phyloP scores from a whole-genome alignment of 1,140 invertebrate species.

The Daktulosphaira vitifoliae region DNA sequence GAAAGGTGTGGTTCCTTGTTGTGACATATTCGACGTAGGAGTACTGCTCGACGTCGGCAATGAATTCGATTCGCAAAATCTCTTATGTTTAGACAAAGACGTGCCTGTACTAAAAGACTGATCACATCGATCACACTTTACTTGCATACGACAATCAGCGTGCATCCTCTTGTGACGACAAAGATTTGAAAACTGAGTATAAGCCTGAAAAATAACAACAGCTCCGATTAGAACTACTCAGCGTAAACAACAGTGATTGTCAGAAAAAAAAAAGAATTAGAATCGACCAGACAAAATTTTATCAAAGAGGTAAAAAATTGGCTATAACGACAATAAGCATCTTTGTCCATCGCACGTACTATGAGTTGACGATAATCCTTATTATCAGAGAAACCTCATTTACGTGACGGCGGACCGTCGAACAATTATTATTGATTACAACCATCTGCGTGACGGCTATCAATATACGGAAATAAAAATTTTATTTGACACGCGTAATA shows the following conservation, averaged over 20 bases:
- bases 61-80: constrained; percentile 66
- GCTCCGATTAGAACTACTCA: background rate
- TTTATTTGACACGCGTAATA: background rate
- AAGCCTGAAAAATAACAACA: constrained; percentile 59
- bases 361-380: background rate
- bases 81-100: constrained; percentile 71
- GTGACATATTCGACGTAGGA: constrained; percentile 29
- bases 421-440: background rate
- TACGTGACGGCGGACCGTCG: constrained; percentile 21
- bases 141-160: constrained; percentile 74
- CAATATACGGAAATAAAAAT: constrained; percentile 6
- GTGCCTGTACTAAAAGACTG: constrained; percentile 84
- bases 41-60: constrained; percentile 37
- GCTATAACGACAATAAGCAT: constrained; percentile 19
- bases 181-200: constrained; percentile 99
- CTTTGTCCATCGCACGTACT: constrained; percentile 31
- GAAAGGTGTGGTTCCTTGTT: constrained; percentile 53
- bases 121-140: constrained; percentile 85
- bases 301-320: background rate
- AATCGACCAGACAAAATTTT: background rate
- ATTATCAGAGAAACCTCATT: constrained; percentile 1
- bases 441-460: background rate
- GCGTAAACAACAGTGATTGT: constrained; percentile 6
- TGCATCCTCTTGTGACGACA: constrained; percentile 99
- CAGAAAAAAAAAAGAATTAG: background rate